Base-by-base conservation (phyloP, 2,113 vertebrate genomes). In the Speoplatyrhinus poulsoni region DNA sequence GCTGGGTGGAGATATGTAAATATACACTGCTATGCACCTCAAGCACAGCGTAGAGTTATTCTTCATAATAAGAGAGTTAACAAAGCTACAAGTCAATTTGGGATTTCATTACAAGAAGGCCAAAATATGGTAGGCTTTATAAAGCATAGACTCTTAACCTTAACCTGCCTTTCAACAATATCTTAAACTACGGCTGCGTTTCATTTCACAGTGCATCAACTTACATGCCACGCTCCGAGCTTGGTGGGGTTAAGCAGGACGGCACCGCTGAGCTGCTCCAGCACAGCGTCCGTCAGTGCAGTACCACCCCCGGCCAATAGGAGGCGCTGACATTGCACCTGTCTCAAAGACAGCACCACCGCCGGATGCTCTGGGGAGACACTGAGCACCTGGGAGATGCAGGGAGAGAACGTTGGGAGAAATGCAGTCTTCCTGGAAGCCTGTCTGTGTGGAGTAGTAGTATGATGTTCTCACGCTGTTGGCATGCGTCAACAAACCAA, bases 211-310 rank as follows among this genome's bases (percentile, higher is more conserved):
- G 9, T 2, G 47, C 16, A 32, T 75, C 9, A 16, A 87, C 93
- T 91, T 88, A 99, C 98, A 41, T 98, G 98, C 98, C 96, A 98
- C 0, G 95, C 96, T 3, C 93, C 90, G 53, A 95, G 70, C 33
- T 95, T 97, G n/a, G 92, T 79, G 11, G 92, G 92, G 76, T 93
- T 97, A 81, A 91, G 87, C 86, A 95, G 89, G 57, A 98, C 95
- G 0, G 93, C 82, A 68, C 93, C 94, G 56, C 65, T 93, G 10
- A 99, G 93, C 69, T 98, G 95, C 72, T 96, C 93, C 61, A 98
- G 82, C 5, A 96, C 81, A 0, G 82, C 63, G 12, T 94, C 92
- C 61, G 96, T 91, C 70, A 98, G 93, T 41, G 90, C 74, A 75
- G 88, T 89, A 46, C 84, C 89, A 15, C 87, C 81, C 12, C 73